Evolutionary conservation across 2,888 invertebrate species (phyloP).

Genomic region (Lordiphosa fenestrarum): DNA sequence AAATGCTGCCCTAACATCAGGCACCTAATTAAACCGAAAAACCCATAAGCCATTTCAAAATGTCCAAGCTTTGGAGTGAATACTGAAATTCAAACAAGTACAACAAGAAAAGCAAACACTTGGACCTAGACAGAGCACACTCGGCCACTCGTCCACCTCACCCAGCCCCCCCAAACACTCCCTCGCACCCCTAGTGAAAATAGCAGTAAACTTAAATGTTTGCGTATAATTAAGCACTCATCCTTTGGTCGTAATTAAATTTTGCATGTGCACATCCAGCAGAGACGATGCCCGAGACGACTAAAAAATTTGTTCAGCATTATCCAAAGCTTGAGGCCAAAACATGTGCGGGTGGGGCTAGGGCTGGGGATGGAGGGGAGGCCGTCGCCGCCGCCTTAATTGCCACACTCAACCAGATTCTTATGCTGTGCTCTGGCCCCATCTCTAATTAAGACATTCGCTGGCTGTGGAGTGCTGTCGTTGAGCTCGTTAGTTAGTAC

Average conservation of each 20-base stretch:
- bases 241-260: slow-evolving; percentile 80
- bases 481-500: slow-evolving; percentile 74
- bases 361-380: not conserved
- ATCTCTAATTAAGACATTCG: slow-evolving; percentile 70
- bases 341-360: too few species aligned
- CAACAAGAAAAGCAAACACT: slow-evolving; percentile 26
- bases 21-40: slow-evolving; percentile 50
- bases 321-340: slow-evolving; percentile 6
- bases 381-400: slow-evolving; percentile 53
- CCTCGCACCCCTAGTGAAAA: slow-evolving; percentile 39
- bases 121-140: slow-evolving; percentile 20
- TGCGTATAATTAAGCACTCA: slow-evolving; percentile 80
- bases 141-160: slow-evolving; percentile 6
- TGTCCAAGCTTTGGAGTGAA: slow-evolving; percentile 35
- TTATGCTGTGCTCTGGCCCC: slow-evolving; percentile 5
- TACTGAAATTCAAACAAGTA: slow-evolving; percentile 39
- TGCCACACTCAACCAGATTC: slow-evolving; percentile 55
- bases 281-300: slow-evolving; percentile 38
- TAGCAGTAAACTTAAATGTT: slow-evolving; percentile 78
- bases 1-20: not conserved
- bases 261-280: slow-evolving; percentile 79
- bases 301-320: slow-evolving; percentile 21
- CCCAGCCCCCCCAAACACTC: not conserved
- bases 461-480: slow-evolving; percentile 69
- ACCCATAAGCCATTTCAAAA: slow-evolving; percentile 24